Evolutionary conservation across 1,140 invertebrate genomes (phyloP), one percentile per base, ranked within the genome.

Genomic region (Danaus melanippus): DNA sequence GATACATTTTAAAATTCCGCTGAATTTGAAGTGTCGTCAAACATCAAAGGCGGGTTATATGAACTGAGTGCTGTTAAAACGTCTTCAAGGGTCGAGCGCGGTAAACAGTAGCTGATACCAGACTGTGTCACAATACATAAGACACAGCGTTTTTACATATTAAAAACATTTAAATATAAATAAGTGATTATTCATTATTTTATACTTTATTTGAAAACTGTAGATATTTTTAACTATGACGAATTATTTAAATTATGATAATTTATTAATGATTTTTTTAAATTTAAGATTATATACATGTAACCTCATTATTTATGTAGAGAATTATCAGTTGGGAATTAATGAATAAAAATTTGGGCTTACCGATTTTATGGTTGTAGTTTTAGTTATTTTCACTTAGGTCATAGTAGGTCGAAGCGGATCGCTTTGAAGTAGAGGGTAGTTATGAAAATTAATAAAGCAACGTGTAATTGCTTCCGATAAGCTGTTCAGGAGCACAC

Each of bases 381-480:
- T 21, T 21, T 21, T 21, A 21, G 12, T 49, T 32, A 46, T 64
- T 45, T 10, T 71, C 1, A 63, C 69, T 79, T 79, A 45, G 10
- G 17, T 56, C 59, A 55, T 44, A 47, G 43, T 43, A 67, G 54
- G 60, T 70, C 63, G 62, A 72, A 65, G 56, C 77, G 80, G 79
- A 64, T 46, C 58, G 59, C 76, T 86, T 84, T 86, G 80, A 86
- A 76, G 74, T 85, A 61, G 62, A 68, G 72, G 75, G 76, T 83
- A 83, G 81, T 86, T 86, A 86, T 83, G 83, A 71, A 84, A 86
- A 86, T 86, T 86, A 86, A 86, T 86, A 86, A 84, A 84, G 71
- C 74, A 70, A 71, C 75, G 57, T 76, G 76, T 86, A 84, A 86
- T 86, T 80, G 81, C 83, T 86, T 86, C 83, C 83, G 81, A 86